Evolutionary conservation across 2,888 invertebrate species (phyloP).

Genomic region (Heliconius hortense): DNA sequence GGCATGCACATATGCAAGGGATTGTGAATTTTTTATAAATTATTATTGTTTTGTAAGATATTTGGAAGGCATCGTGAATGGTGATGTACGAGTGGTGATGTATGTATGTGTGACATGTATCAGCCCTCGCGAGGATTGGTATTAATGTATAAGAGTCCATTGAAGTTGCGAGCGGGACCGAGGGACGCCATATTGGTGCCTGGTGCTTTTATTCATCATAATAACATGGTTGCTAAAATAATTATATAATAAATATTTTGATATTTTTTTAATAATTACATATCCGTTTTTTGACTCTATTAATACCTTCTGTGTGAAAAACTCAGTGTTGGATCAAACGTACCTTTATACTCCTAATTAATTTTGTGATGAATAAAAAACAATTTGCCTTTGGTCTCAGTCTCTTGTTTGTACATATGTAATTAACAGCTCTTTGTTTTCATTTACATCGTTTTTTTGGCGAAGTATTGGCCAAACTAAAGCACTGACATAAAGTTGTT

Average conservation of each 20-base stretch:
- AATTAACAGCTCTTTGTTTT: conserved; percentile 64
- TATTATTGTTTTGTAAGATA: conserved; percentile 75
- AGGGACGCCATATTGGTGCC: conserved; percentile 79
- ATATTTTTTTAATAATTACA: conserved; percentile 14
- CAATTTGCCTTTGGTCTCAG: conserved; percentile 66
- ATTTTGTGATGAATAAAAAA: conserved; percentile 66
- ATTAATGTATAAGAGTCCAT: conserved; percentile 73
- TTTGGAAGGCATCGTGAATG: conserved; percentile 63
- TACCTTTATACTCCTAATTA: conserved; percentile 8
- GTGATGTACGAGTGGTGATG: conserved; percentile 54
- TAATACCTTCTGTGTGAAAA: not conserved
- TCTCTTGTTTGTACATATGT: conserved; percentile 77
- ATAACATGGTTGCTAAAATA: conserved; percentile 36
- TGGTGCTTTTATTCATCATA: conserved; percentile 67
- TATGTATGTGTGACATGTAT: conserved; percentile 64
- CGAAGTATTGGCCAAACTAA: conserved; percentile 33
- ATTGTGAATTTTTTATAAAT: conserved; percentile 79
- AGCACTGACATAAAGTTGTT: conserved; percentile 42
- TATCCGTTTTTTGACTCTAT: conserved; percentile 13
- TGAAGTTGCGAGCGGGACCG: conserved; percentile 63
- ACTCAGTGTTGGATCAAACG: conserved; percentile 4
- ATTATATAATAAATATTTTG: conserved; percentile 15
- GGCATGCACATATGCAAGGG: conserved; percentile 82
- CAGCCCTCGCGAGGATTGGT: conserved; percentile 69
- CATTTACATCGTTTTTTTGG: conserved; percentile 52